Evolutionary conservation across 1,140 invertebrate genomes (phyloP).

Genomic region (Bombus superbus): DNA sequence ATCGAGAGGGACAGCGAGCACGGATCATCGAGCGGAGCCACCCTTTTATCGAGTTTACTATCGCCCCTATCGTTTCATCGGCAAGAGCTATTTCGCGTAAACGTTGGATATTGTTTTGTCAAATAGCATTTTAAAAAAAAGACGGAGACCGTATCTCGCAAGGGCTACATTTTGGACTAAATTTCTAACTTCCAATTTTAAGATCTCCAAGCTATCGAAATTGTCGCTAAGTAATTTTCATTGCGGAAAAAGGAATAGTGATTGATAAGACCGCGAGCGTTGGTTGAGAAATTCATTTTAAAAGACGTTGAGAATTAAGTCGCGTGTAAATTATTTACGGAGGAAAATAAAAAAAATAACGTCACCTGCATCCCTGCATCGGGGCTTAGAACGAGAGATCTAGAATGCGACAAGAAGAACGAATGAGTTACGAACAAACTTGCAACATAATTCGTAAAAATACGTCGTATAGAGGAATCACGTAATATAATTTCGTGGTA

Average conservation of each 20-base stretch:
- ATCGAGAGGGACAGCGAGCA: conserved; percentile 5
- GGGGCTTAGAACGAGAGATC: not conserved
- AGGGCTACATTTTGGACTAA: not conserved
- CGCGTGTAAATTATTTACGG: not conserved
- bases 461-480: not conserved
- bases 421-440: not conserved
- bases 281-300: not conserved
- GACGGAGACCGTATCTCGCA: not conserved
- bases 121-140: not conserved
- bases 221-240: not conserved
- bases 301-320: not conserved
- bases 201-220: not conserved
- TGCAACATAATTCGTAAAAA: not conserved
- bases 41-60: not conserved
- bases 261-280: not conserved
- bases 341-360: not conserved
- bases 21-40: not conserved
- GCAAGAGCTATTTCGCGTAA: not conserved
- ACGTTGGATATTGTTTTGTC: not conserved
- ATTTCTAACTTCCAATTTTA: not conserved
- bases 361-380: too few species aligned
- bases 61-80: not conserved
- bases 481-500: not conserved
- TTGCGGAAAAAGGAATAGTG: not conserved
- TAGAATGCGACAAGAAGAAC: not conserved